Evolutionary conservation across 1,140 invertebrate genomes (phyloP).

Genomic region (Piezodorus guildinii): DNA sequence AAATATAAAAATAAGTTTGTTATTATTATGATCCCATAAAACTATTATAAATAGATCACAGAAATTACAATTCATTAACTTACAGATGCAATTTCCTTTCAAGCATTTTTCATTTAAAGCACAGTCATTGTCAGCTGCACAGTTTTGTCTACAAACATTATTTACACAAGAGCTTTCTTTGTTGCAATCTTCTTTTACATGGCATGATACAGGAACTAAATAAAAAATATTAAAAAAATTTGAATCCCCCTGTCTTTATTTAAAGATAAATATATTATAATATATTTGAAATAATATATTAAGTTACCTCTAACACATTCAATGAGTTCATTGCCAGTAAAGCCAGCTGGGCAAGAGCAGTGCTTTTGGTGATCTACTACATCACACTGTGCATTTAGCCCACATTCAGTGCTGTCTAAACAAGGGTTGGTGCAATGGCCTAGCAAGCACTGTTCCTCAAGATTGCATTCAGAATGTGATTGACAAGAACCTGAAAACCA

Average conservation of each 20-base stretch:
- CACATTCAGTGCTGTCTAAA: slow-evolving; percentile 59
- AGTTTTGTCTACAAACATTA: slow-evolving; percentile 63
- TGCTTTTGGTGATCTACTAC: slow-evolving; percentile 62
- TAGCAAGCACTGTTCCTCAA: slow-evolving; percentile 63
- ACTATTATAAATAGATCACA: too few relatives aligned
- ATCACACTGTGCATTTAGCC: slow-evolving; percentile 75
- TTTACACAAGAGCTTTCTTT: slow-evolving; percentile 57
- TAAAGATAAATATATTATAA: not conserved
- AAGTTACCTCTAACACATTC: slow-evolving; percentile 73
- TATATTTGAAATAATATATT: not conserved
- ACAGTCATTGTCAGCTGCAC: slow-evolving; percentile 66
- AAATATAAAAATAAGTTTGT: slow-evolving; percentile 20
- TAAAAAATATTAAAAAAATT: slow-evolving; percentile 6
- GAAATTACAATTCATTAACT: slow-evolving; percentile 34
- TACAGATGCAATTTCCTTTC: slow-evolving; percentile 62
- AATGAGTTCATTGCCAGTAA: slow-evolving; percentile 71
- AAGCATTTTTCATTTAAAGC: slow-evolving; percentile 85
- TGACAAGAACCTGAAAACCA: slow-evolving; percentile 54
- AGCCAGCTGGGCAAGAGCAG: slow-evolving; percentile 70
- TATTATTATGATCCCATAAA: not conserved
- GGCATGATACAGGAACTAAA: slow-evolving; percentile 63
- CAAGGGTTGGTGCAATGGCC: slow-evolving; percentile 81
- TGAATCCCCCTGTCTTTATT: too few relatives aligned
- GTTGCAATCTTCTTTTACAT: slow-evolving; percentile 52
- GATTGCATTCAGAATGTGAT: slow-evolving; percentile 64